Conservation (phyloP, 2,888 invertebrate species). For the Xestia ashworthii region DNA sequence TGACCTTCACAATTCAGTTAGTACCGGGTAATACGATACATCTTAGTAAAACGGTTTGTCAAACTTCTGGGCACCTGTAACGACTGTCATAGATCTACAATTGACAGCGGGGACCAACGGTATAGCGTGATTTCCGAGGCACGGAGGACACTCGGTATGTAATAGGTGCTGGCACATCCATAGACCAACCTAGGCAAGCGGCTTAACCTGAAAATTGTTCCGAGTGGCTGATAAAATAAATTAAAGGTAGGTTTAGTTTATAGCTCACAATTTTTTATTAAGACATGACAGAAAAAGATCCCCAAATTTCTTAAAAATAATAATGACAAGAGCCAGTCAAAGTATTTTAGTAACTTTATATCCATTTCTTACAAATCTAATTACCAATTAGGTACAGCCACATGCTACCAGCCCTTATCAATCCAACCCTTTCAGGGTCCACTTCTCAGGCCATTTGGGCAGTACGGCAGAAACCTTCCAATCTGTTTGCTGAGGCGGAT, state of each 20-base stretch:
- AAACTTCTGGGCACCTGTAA: too few species aligned
- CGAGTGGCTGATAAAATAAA: too few species aligned
- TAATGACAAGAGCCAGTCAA: background rate
- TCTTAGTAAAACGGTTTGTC: too few species aligned
- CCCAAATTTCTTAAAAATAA: background rate
- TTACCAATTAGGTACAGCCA: constrained; percentile 23
- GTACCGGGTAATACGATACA: too few species aligned
- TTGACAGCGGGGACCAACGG: too few species aligned
- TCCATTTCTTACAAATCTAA: constrained; percentile 12
- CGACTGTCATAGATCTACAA: too few species aligned
- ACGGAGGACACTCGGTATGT: too few species aligned
- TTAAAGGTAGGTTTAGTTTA: background rate
- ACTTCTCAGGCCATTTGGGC: constrained; percentile 7
- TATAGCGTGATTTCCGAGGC: too few species aligned
- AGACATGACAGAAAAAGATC: background rate
- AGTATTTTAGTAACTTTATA: background rate
- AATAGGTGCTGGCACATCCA: too few species aligned
- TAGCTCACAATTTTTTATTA: background rate
- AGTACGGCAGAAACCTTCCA: constrained; percentile 32
- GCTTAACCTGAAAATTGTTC: too few species aligned
- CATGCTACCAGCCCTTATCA: constrained; percentile 29
- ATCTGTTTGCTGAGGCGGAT: constrained; percentile 39
- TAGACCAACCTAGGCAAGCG: too few species aligned
- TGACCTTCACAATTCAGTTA: too few species aligned
- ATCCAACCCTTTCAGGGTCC: constrained; percentile 50